Percentiles rank a stretch among this genome's conserved stretches.
These are phyloP conservation scores for Aulostomus chinensis DNA, from an alignment of 2,797 vertebrate species.

Conservation along the genomic window DNA sequence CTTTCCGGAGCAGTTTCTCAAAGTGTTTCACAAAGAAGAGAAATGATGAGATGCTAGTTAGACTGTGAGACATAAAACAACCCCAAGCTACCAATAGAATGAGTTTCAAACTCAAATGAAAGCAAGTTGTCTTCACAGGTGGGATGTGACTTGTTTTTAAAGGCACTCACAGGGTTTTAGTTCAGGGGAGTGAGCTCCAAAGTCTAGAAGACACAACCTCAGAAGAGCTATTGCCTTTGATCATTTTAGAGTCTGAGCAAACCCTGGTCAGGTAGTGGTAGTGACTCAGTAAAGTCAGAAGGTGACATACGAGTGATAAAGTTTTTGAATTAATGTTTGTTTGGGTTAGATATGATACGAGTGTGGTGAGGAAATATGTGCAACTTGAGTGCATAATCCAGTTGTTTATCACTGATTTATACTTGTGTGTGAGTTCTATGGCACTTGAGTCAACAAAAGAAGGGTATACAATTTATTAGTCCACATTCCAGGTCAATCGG, in stretches of 20 bases:
- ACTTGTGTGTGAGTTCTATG: too few species aligned
- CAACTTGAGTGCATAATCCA: too few species aligned
- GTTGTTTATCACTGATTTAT: too few species aligned
- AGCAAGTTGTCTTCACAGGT: background rate
- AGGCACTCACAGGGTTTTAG: background rate
- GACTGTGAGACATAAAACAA: background rate
- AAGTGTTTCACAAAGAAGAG: background rate
- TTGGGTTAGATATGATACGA: background rate
- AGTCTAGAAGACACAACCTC: constrained; percentile 9
- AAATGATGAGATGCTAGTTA: background rate
- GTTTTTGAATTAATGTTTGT: background rate
- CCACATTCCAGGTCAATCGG: too few species aligned
- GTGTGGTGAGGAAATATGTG: too few species aligned
- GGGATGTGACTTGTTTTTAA: constrained; percentile 6
- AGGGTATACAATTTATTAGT: too few species aligned
- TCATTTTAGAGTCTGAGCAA: constrained; percentile 17
- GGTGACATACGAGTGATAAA: background rate
- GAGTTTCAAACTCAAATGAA: constrained; percentile 1
- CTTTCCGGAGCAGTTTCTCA: background rate
- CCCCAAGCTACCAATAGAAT: background rate
- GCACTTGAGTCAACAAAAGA: too few species aligned
- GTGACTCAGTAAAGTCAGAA: background rate
- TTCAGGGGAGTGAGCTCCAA: background rate
- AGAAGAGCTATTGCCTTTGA: constrained; percentile 20
- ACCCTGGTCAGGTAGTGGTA: constrained; percentile 6